Percentiles rank a stretch among this genome's conserved stretches.
These are phyloP conservation scores for Sphenopsis melanotis DNA, from an alignment of 2,797 vertebrate species.

Conservation along the genomic window DNA sequence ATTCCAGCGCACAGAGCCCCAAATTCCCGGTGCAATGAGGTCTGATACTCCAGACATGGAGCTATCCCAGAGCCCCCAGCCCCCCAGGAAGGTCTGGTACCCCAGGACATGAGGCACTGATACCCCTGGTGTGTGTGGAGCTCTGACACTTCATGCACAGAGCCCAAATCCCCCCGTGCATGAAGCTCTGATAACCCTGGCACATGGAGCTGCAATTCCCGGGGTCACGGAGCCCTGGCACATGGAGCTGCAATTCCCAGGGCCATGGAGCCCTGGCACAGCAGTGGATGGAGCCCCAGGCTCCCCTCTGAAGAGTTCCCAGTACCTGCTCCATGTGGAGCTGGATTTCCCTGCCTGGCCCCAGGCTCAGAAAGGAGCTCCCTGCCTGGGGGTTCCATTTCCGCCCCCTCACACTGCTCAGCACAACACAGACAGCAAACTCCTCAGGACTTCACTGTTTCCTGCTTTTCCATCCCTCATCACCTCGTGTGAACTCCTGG, in stretches of 20 bases:
- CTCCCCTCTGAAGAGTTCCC: not conserved
- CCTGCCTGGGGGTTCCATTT: too few relatives aligned
- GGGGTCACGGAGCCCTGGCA: fast-evolving
- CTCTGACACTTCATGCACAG: not conserved
- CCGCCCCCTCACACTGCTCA: not conserved
- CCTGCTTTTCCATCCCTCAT: not conserved
- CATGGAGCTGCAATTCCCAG: fast-evolving
- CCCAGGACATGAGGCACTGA: not conserved
- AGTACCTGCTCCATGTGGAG: fast-evolving
- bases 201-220: fast-evolving
- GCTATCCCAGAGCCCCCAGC: not conserved
- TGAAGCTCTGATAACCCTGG: too few relatives aligned
- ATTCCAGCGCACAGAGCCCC: too few relatives aligned
- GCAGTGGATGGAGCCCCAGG: not conserved
- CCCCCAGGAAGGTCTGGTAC: too few relatives aligned
- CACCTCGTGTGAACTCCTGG: not conserved
- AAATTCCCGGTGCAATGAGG: fast-evolving
- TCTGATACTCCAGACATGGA: not conserved
- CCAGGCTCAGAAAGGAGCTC: not conserved
- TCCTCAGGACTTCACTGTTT: not conserved
- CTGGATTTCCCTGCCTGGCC: not conserved
- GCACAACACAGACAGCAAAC: not conserved
- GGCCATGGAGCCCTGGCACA: not conserved
- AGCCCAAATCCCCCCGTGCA: not conserved
- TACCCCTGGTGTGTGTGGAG: not conserved